Conservation (phyloP, 2,888 invertebrate genomes). For the Steromphala cineraria region DNA sequence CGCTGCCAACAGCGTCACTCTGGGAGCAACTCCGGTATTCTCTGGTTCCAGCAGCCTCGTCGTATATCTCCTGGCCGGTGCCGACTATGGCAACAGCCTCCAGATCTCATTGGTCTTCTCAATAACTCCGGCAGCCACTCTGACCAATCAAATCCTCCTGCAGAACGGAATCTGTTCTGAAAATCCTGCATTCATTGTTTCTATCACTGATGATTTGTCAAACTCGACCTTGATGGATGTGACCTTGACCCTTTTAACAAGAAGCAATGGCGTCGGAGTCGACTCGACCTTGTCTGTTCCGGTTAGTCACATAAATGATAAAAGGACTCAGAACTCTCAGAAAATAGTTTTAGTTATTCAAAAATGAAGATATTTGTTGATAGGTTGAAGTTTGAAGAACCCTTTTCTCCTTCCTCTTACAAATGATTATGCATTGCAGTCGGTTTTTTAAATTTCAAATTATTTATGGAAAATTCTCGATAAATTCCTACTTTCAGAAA, state of each 20-base stretch:
- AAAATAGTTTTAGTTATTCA: no score
- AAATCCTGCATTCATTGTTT: background rate
- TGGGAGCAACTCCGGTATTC: background rate
- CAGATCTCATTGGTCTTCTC: background rate
- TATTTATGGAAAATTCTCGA: no score
- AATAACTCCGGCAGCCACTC: background rate
- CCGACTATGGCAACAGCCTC: background rate
- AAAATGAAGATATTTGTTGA: no score
- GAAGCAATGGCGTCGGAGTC: background rate
- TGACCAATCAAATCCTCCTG: background rate
- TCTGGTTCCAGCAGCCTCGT: background rate
- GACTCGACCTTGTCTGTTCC: background rate
- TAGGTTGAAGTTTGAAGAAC: no score
- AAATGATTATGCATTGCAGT: no score
- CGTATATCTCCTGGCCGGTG: background rate
- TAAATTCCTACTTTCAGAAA: no score
- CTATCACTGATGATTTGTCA: background rate
- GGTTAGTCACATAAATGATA: no score
- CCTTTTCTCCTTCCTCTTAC: no score
- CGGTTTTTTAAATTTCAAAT: no score
- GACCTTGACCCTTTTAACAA: background rate
- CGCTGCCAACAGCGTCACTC: background rate
- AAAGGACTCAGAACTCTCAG: no score
- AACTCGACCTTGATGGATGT: background rate
- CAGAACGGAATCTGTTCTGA: background rate